Evolutionary conservation across 2,888 invertebrate genomes (phyloP), one percentile per base, ranked within the genome.

Genomic region (Orthonychiurus folsomi): DNA sequence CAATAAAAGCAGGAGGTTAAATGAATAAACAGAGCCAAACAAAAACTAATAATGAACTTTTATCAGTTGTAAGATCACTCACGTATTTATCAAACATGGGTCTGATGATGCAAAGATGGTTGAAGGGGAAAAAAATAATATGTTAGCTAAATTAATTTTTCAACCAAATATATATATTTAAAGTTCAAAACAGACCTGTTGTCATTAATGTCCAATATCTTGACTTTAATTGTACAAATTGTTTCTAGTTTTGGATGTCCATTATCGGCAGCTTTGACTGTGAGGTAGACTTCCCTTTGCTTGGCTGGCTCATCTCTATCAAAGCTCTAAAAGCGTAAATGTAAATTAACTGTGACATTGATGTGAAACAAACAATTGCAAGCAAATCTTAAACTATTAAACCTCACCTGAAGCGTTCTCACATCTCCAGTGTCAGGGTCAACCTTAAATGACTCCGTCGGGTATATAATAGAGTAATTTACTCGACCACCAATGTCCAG

Each of bases 181-280:
- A n/a, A n/a, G n/a, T n/a, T n/a, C n/a, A n/a, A n/a, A n/a, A n/a
- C n/a, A n/a, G n/a, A n/a, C n/a, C n/a, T n/a, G n/a, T n/a, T n/a
- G n/a, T n/a, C n/a, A 79, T 97, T 97, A 75, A 92, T 85, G 78
- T 97, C 96, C 75, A 85, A 86, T 69, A 96, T 88, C 67, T 86
- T 85, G 62, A 94, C 89, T 80, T 88, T 89, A 76, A 96, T 89
- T 3, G 93, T 93, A 78, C 96, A 96, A 61, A 92, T 88, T 74
- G 93, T 93, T 73, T 92, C 92, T 59, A 96, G 80, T 56, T 87
- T 86, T 0, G 93, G 93, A 70, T 86, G 84, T 0, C 95, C 96
- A 77, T 93, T 89, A 79, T 96, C 96, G 63, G 88, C 89, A 0
- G 92, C 95, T 76, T 90, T 85, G 9, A 95, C 89, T 37, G 92